Conservation (phyloP, 2,113 vertebrate species). For the Chloroceryle aenea region DNA sequence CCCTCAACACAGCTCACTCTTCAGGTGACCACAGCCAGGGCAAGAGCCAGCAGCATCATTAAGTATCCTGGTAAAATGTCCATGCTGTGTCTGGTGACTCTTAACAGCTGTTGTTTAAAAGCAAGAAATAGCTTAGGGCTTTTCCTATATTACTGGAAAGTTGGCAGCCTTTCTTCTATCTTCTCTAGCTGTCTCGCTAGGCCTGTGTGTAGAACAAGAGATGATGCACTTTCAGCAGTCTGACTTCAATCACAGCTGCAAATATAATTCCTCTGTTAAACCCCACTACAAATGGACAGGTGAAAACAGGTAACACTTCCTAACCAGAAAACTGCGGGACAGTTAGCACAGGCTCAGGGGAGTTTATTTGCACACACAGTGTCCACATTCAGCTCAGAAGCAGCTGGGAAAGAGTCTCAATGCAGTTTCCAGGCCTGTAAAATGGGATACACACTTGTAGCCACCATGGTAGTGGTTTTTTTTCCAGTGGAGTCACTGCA, state of each 20-base stretch:
- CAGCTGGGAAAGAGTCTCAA: not conserved
- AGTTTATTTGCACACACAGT: not conserved
- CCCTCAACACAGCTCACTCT: not conserved
- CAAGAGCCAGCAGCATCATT: not conserved
- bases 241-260: not conserved
- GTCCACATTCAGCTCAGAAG: not conserved
- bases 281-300: not conserved
- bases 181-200: not conserved
- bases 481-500: not conserved
- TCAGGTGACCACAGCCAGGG: not conserved
- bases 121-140: not conserved
- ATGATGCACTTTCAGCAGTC: not conserved
- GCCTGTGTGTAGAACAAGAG: not conserved
- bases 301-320: not conserved
- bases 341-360: not conserved
- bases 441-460: not conserved
- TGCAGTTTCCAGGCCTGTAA: not conserved
- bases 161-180: not conserved
- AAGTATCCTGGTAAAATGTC: not conserved
- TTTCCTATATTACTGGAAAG: not conserved
- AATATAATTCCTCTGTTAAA: not conserved
- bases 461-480: not conserved
- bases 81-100: not conserved
- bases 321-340: not conserved
- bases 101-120: not conserved